These are phyloP conservation scores for Zenarchopterus dispar DNA, from an alignment of 2,797 vertebrate species.

Conservation along the genomic window DNA sequence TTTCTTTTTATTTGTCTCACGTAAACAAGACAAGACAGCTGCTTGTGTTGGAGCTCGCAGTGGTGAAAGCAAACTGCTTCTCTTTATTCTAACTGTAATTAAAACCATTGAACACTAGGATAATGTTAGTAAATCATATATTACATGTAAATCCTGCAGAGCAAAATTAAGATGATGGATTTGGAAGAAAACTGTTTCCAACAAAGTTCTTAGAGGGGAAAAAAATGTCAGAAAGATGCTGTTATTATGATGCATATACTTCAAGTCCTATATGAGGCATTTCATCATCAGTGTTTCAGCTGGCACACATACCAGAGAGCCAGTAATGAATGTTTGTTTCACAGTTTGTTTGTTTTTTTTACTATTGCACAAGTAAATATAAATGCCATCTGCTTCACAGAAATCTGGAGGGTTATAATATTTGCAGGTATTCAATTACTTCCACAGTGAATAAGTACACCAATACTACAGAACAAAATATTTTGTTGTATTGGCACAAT, in stretches of 20 bases:
- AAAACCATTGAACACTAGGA: constrained; percentile 11
- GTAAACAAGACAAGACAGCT: too few relatives aligned
- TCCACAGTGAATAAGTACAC: constrained; percentile 42
- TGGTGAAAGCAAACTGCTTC: constrained; percentile 15
- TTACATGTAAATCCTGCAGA: constrained; percentile 11
- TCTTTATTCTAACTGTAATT: constrained; percentile 2
- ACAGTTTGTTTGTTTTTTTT: neutral
- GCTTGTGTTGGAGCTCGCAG: neutral
- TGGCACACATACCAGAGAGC: constrained; percentile 32
- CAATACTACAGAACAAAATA: constrained; percentile 60
- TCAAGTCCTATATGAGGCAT: constrained; percentile 14
- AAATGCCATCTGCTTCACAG: constrained; percentile 33
- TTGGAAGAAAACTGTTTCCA: neutral
- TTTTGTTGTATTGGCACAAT: constrained; percentile 76
- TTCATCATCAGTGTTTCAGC: constrained; percentile 20
- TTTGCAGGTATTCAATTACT: constrained; percentile 37
- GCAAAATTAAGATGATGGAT: constrained; percentile 11
- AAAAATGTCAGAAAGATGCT: neutral
- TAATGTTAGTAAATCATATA: constrained; percentile 16
- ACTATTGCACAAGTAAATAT: constrained; percentile 20
- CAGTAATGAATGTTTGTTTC: constrained; percentile 7
- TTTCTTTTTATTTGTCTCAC: too few relatives aligned
- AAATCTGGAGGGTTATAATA: constrained; percentile 17
- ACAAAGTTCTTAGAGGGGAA: neutral
- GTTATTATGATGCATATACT: neutral